Evolutionary conservation across 2,797 vertebrate genomes (phyloP), one percentile per base, ranked within the genome.

Genomic region (Amniataba percoides): DNA sequence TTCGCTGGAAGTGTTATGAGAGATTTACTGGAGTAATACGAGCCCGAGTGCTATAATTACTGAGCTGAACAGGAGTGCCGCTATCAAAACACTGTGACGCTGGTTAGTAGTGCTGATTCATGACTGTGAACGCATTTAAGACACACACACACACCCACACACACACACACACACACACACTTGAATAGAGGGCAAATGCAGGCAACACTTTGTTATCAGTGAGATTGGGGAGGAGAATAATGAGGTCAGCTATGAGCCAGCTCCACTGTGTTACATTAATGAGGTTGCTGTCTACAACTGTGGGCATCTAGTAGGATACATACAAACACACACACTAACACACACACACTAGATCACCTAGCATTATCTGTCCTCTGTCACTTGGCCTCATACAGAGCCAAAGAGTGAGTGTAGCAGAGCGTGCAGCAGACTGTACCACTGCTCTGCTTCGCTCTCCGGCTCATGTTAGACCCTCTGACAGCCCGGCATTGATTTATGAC

Each of bases 401-500:
- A 19, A 61, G 60, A 63, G 58, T 52, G 59, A 25, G 77, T 5
- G 78, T 1, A 76, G 55, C 71, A 15, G 82, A 77, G 82, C 63
- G 48, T 51, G 74, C 64, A 66, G 78, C 63, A 42, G 75, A 71
- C 68, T 73, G 79, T 45, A 71, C 73, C 55, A 8, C 60, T 14
- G 67, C 81, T 77, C 77, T 58, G 40, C 58, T 81, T 78, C 72
- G 58, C 67, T 61, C 77, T 75, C 45, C 87, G 27, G 83, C 87
- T 87, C 82, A 77, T 76, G 92, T 91, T 90, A 84, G 93, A 92
- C 83, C 76, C 87, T 79, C 80, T 93, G 96, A 80, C 93, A 88
- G 83, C 81, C 8, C 87, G 78, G 74, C 71, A 21, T 84, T 90
- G 89, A 94, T 95, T 95, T 95, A 94, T 89, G 91, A 94, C 87